Percentiles rank a stretch among this genome's conserved stretches.
phyloP scores from a whole-genome alignment of 2,797 vertebrate species.

The Sylvilagus floridanus region DNA sequence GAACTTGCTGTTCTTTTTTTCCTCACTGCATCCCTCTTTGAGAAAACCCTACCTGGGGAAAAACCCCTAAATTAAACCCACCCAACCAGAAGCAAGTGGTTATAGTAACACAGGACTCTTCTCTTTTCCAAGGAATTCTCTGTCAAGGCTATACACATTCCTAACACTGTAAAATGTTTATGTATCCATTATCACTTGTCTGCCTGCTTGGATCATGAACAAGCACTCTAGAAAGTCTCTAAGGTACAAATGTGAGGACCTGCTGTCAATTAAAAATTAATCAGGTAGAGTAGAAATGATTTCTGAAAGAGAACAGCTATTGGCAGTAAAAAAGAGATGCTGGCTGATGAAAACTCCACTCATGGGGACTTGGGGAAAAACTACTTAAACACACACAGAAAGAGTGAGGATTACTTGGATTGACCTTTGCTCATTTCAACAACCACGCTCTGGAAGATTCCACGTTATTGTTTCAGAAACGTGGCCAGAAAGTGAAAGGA shows the following conservation, averaged over 20 bases:
- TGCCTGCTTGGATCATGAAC: background rate
- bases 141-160: background rate
- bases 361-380: background rate
- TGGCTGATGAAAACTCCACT: slow-evolving; percentile 2
- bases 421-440: background rate
- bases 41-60: background rate
- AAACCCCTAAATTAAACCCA: background rate
- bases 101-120: background rate
- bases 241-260: background rate
- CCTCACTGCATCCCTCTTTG: background rate
- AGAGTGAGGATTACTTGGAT: background rate
- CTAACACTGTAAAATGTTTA: background rate
- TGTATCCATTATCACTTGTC: background rate
- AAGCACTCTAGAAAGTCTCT: background rate
- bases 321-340: background rate
- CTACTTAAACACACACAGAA: background rate
- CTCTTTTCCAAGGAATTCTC: slow-evolving; percentile 6
- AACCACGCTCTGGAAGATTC: background rate
- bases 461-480: background rate
- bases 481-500: background rate
- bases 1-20: background rate
- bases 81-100: background rate
- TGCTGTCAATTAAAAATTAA: background rate
- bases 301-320: background rate
- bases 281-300: background rate